Conservation (phyloP, 2,113 vertebrate genomes). For the Podarcis cretensis region DNA sequence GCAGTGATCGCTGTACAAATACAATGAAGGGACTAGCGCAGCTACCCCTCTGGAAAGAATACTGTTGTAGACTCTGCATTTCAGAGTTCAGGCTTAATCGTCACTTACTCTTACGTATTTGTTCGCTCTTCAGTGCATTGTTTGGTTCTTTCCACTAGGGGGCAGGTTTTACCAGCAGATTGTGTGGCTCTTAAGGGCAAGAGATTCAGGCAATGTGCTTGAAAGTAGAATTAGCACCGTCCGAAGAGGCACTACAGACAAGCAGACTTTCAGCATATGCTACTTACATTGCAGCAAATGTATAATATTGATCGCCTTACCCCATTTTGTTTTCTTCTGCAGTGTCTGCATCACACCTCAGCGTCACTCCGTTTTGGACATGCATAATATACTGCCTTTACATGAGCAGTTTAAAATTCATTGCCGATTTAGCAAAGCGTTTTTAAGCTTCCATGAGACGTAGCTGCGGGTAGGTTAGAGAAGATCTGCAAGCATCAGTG, state of each 20-base stretch:
- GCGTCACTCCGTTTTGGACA: background rate
- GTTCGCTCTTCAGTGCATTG: background rate
- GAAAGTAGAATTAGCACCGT: background rate
- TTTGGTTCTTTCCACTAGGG: slow-evolving; percentile 38
- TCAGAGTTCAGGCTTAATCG: too few relatives aligned
- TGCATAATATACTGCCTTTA: background rate
- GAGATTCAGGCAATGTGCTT: background rate
- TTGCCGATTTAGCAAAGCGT: background rate
- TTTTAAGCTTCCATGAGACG: background rate
- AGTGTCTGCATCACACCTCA: background rate
- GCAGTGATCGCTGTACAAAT: background rate
- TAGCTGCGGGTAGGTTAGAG: background rate
- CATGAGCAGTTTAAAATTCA: background rate
- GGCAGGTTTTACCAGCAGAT: slow-evolving; percentile 47
- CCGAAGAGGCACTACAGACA: background rate
- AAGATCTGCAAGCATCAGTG: background rate
- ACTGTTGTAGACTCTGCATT: too few relatives aligned
- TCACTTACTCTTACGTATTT: too few relatives aligned
- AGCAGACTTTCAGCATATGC: background rate
- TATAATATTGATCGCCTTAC: background rate
- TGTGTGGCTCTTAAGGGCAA: background rate
- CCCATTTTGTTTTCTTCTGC: background rate
- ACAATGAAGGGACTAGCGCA: too few relatives aligned
- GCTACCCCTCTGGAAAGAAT: too few relatives aligned
- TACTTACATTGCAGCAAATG: background rate